These are phyloP conservation scores for Aurelia aurita DNA, from an alignment of 30 jellyfish, hydroid and myxozoan species.

Conservation along the genomic window DNA sequence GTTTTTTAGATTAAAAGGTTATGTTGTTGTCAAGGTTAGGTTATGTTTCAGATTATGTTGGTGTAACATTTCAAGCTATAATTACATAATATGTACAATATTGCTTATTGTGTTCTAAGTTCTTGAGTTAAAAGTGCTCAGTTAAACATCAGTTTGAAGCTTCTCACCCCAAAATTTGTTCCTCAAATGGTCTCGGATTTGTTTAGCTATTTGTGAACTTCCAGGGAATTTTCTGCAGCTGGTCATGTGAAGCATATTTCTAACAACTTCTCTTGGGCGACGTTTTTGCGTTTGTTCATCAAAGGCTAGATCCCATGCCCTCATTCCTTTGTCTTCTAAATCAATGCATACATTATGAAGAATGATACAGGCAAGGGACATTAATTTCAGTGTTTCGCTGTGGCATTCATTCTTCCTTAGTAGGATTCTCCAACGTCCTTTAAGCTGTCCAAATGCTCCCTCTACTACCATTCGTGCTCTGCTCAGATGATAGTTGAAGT, in stretches of 20 bases:
- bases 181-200: constrained; percentile 31
- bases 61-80: neutral
- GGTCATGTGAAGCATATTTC: constrained; percentile 62
- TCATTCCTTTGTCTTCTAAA: constrained; percentile 45
- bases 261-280: constrained; percentile 53
- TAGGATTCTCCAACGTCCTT: constrained; percentile 50
- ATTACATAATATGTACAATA: neutral
- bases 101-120: neutral
- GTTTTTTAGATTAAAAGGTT: neutral
- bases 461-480: constrained; percentile 54
- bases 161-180: constrained; percentile 52
- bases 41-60: neutral
- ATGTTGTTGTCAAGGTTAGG: no score
- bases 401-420: constrained; percentile 42
- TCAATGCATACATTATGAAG: constrained; percentile 59
- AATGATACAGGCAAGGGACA: constrained; percentile 67
- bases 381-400: constrained; percentile 11
- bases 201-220: constrained; percentile 40
- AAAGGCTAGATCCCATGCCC: constrained; percentile 54
- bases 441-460: constrained; percentile 74
- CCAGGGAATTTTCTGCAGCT: constrained; percentile 28
- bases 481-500: constrained; percentile 59
- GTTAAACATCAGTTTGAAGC: constrained; percentile 26
- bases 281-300: constrained; percentile 35
- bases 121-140: constrained; percentile 8